These are phyloP conservation scores for Ectobius pallidus DNA, from an alignment of 2,888 invertebrate genomes.

Conservation along the genomic window DNA sequence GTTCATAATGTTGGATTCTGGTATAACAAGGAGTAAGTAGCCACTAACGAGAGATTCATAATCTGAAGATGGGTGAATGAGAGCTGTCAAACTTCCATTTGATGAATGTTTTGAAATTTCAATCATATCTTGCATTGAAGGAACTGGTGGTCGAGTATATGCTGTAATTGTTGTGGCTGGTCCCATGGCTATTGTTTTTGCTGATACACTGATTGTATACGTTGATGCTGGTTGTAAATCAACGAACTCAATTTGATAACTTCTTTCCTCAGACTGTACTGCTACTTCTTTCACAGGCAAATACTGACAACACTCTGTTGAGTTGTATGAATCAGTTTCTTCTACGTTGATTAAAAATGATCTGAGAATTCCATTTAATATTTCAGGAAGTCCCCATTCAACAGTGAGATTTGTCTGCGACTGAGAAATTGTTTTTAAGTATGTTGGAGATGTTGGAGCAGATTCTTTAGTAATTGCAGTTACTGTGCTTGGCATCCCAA, in stretches of 20 bases:
- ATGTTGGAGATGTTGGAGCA: slow-evolving; percentile 25
- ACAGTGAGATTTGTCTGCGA: slow-evolving; percentile 4
- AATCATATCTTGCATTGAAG: neutral
- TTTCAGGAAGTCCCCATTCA: slow-evolving; percentile 33
- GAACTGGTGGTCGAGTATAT: slow-evolving; percentile 22
- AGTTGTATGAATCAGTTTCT: slow-evolving; percentile 31
- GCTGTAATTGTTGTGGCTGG: slow-evolving; percentile 28
- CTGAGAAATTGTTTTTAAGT: neutral
- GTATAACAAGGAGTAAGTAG: neutral
- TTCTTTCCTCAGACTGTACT: slow-evolving; percentile 8
- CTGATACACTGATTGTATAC: slow-evolving; percentile 35
- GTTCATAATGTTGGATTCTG: neutral
- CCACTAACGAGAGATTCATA: no score
- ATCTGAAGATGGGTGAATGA: neutral
- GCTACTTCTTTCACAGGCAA: slow-evolving; percentile 34
- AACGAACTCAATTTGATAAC: slow-evolving; percentile 29
- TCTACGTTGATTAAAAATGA: slow-evolving; percentile 36
- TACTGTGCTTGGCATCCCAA: slow-evolving; percentile 30
- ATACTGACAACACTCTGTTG: slow-evolving; percentile 32
- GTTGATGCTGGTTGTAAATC: slow-evolving; percentile 31
- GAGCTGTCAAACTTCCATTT: neutral
- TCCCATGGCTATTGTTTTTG: slow-evolving; percentile 33
- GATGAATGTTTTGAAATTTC: neutral
- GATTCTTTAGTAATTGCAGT: slow-evolving; percentile 32
- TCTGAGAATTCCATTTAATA: slow-evolving; percentile 32